These are phyloP conservation scores for Eulemur mongoz DNA, from an alignment of 2,797 vertebrate genomes.

Conservation along the genomic window DNA sequence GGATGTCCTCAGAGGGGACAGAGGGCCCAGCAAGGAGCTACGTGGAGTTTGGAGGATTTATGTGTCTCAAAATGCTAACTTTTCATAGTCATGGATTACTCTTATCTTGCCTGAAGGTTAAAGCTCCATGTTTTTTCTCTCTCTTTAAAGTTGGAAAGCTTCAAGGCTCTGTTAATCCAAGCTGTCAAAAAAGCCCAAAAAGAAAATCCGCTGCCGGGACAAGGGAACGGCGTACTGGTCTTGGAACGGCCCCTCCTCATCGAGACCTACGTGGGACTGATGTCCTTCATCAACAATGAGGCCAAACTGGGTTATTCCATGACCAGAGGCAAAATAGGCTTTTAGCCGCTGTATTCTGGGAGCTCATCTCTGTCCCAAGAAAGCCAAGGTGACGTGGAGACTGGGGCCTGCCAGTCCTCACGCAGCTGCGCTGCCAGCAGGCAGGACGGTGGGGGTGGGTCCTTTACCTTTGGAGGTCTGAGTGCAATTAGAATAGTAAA, in stretches of 20 bases:
- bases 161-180: slow-evolving; percentile 93
- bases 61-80: background rate
- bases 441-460: background rate
- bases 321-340: slow-evolving; percentile 96
- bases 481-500: background rate
- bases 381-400: background rate
- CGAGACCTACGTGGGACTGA: slow-evolving; percentile 96
- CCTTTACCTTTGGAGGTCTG: background rate
- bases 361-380: background rate
- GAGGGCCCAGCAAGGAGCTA: background rate
- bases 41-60: background rate
- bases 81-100: rapidly evolving
- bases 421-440: background rate
- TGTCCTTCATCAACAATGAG: slow-evolving; percentile 99
- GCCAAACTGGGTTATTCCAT: slow-evolving; percentile 98
- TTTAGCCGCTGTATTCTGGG: slow-evolving; percentile 81
- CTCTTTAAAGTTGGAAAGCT: slow-evolving; percentile 91
- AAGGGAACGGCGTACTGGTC: slow-evolving; percentile 90
- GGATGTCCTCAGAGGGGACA: background rate
- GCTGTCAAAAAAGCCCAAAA: slow-evolving; percentile 96
- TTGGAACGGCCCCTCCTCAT: slow-evolving; percentile 95
- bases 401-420: background rate
- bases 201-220: slow-evolving; percentile 89
- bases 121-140: background rate
- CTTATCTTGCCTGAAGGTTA: background rate